A percentile compares a stretch with the other conserved stretches of the same genome.
Conservation (phyloP, 2,113 vertebrate genomes). For the Steatornis caripensis region DNA sequence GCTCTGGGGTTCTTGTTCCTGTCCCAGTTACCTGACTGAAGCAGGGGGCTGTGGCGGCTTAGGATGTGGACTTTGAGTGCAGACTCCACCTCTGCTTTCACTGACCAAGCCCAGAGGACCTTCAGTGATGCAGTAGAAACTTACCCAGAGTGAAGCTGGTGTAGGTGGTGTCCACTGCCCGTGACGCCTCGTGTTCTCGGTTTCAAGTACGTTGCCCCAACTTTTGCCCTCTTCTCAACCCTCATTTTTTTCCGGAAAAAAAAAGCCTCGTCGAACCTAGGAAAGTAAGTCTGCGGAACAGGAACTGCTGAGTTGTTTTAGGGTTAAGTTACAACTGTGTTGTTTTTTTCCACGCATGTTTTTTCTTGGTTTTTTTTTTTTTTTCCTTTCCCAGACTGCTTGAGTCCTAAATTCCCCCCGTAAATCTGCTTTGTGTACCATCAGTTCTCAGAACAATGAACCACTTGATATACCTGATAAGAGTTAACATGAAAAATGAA, state of each 20-base stretch:
- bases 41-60: background rate
- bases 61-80: background rate
- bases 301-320: background rate
- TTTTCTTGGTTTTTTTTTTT: background rate
- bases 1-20: background rate
- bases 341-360: background rate
- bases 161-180: background rate
- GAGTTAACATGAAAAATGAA: slow-evolving; percentile 42
- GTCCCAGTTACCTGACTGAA: background rate
- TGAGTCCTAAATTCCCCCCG: slow-evolving; percentile 32
- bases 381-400: background rate
- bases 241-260: background rate
- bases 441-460: slow-evolving; percentile 47
- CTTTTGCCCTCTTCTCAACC: background rate
- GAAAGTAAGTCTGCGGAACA: background rate
- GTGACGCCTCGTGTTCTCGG: background rate
- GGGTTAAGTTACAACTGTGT: slow-evolving; percentile 28
- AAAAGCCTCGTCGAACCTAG: background rate
- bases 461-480: slow-evolving; percentile 53
- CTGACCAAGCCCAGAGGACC: background rate
- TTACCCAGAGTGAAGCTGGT: background rate
- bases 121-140: background rate
- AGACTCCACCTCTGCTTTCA: background rate
- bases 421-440: slow-evolving; percentile 49
- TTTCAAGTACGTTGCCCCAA: background rate